phyloP scores from a whole-genome alignment of 2,888 invertebrate species.

The Cephus spinipes region DNA sequence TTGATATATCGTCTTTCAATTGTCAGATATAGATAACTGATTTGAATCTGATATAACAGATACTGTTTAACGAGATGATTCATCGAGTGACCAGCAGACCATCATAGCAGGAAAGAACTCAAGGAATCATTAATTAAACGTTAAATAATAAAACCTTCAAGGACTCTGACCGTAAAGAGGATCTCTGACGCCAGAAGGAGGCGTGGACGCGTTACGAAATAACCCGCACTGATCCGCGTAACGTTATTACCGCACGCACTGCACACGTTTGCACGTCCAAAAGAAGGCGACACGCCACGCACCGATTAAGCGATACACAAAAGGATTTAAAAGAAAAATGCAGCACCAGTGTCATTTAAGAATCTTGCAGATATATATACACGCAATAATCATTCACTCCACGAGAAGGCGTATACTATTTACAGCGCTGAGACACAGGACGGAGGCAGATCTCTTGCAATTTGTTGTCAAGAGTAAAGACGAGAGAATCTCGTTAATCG shows the following conservation, averaged over 20 bases:
- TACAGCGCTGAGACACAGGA: neutral
- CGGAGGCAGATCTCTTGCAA: neutral
- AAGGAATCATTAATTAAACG: neutral
- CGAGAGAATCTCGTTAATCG: neutral
- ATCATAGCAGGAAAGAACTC: neutral
- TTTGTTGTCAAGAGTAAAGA: neutral
- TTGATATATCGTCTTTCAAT: neutral
- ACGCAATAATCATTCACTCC: neutral
- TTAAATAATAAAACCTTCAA: neutral
- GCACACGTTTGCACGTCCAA: neutral
- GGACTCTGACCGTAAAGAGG: neutral
- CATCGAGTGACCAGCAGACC: neutral
- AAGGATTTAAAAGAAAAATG: neutral
- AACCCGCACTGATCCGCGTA: neutral
- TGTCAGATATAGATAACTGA: neutral
- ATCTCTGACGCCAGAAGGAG: neutral
- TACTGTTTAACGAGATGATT: neutral
- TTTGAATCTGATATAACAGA: neutral
- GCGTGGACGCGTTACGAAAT: slow-evolving; percentile 6
- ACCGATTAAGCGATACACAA: neutral
- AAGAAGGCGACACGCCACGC: neutral
- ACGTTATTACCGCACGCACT: slow-evolving; percentile 7
- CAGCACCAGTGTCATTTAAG: neutral
- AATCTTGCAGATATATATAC: neutral
- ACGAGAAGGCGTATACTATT: neutral